Evolutionary conservation across 2,113 vertebrate genomes (phyloP).

Genomic region (Gymnogyps californianus): DNA sequence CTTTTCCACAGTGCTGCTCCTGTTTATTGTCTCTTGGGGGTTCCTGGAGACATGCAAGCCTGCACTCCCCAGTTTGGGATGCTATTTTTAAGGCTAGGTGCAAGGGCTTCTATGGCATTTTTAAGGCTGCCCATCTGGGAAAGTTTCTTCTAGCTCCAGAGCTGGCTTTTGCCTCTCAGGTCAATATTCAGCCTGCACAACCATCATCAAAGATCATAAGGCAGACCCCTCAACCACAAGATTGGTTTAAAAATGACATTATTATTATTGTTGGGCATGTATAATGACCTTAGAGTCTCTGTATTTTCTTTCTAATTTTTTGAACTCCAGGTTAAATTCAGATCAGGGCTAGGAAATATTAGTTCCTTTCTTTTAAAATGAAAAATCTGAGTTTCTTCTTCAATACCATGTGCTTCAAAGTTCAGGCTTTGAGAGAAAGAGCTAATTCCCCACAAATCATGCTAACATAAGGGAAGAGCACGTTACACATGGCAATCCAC

Average conservation of each 20-base stretch:
- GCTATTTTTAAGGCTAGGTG: neutral
- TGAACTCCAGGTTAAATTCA: neutral
- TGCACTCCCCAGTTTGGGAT: neutral
- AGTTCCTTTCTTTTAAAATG: neutral
- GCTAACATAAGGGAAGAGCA: neutral
- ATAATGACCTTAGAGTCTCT: neutral
- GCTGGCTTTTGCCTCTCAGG: neutral
- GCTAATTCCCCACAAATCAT: neutral
- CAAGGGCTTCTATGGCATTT: neutral
- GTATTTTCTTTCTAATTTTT: neutral
- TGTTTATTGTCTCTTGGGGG: neutral
- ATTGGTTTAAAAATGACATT: neutral
- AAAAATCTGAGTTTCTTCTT: neutral
- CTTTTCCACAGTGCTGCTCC: neutral
- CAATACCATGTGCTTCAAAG: neutral
- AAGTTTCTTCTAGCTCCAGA: neutral
- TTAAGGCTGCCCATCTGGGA: neutral
- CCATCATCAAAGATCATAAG: neutral
- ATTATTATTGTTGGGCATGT: neutral
- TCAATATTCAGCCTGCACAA: neutral
- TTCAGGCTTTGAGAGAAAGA: neutral
- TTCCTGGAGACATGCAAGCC: neutral
- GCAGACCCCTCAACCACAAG: neutral
- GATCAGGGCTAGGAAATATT: neutral
- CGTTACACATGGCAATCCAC: accelerated